A percentile compares a stretch with the other conserved stretches of the same genome.
These are phyloP conservation scores for Phalacrocorax pelagicus DNA, from an alignment of 2,113 vertebrate species.

Conservation along the genomic window DNA sequence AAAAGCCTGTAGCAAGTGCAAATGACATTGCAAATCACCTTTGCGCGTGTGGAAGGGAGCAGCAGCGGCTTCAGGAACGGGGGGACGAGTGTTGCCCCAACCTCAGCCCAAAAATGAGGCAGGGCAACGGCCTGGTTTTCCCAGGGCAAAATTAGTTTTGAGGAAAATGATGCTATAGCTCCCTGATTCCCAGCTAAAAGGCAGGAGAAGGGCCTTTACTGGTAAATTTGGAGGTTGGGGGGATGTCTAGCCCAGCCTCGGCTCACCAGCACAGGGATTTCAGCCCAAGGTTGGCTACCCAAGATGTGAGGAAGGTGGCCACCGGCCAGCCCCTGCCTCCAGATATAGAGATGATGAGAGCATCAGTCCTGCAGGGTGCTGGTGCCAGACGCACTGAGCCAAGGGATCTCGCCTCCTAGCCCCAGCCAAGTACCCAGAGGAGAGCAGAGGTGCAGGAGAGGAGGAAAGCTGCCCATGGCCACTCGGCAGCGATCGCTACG, in stretches of 20 bases:
- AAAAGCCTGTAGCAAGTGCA: neutral
- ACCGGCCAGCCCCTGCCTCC: neutral
- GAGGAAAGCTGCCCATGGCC: neutral
- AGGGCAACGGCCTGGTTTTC: neutral
- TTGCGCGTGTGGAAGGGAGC: fast-evolving
- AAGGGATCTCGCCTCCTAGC: neutral
- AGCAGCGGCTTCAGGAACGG: fast-evolving
- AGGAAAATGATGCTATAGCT: neutral
- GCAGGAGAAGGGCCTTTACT: neutral
- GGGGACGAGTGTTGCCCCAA: fast-evolving
- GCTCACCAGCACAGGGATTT: neutral
- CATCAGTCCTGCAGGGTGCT: neutral
- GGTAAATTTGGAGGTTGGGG: fast-evolving
- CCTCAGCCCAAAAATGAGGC: neutral
- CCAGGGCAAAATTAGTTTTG: neutral
- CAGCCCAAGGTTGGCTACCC: neutral
- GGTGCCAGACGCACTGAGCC: neutral
- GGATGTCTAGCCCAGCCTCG: neutral
- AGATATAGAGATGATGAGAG: fast-evolving
- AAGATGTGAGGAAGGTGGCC: neutral
- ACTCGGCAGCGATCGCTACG: fast-evolving
- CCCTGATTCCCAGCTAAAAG: neutral
- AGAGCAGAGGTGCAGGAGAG: neutral
- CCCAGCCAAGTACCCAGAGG: neutral
- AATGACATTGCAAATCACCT: neutral